Conservation (phyloP, 2,113 vertebrate genomes). For the Plecturocebus donacophilus region DNA sequence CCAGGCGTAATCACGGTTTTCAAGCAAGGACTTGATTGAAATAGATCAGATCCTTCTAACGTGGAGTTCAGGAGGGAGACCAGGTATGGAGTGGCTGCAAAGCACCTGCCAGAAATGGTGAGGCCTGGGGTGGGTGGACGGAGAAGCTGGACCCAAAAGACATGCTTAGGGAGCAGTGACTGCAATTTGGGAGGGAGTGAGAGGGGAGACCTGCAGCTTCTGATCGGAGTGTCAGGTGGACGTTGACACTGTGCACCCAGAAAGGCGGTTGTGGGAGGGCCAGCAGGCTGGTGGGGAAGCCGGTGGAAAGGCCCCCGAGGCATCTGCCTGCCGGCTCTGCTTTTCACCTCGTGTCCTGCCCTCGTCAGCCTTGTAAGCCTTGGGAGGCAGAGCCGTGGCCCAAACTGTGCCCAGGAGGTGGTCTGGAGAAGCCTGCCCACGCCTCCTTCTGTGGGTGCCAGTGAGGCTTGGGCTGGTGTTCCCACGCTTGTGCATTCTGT, state of each 20-base stretch:
- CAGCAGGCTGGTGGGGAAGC: not conserved
- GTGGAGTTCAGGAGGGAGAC: not conserved
- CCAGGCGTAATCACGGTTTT: not conserved
- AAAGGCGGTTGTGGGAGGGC: not conserved
- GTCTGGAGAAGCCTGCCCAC: too few relatives aligned
- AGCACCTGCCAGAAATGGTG: not conserved
- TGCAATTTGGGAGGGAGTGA: not conserved
- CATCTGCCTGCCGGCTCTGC: not conserved
- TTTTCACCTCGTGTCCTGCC: not conserved
- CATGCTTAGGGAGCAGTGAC: rapidly evolving
- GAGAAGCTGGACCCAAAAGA: not conserved
- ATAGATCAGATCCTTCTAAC: not conserved
- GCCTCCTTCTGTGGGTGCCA: not conserved
- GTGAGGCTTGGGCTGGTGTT: not conserved
- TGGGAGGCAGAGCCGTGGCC: not conserved
- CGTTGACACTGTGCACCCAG: rapidly evolving
- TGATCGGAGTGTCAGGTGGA: not conserved
- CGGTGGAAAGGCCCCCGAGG: not conserved
- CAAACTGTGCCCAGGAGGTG: rapidly evolving
- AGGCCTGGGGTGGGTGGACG: too few relatives aligned
- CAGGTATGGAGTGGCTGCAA: rapidly evolving
- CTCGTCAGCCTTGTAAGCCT: not conserved
- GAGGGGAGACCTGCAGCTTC: not conserved
- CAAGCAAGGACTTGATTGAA: not conserved
- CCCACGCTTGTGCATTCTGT: not conserved